A percentile compares a stretch with the other conserved stretches of the same genome.
These are phyloP conservation scores for Sciaenops ocellatus DNA, from an alignment of 2,797 vertebrate genomes.

Conservation along the genomic window DNA sequence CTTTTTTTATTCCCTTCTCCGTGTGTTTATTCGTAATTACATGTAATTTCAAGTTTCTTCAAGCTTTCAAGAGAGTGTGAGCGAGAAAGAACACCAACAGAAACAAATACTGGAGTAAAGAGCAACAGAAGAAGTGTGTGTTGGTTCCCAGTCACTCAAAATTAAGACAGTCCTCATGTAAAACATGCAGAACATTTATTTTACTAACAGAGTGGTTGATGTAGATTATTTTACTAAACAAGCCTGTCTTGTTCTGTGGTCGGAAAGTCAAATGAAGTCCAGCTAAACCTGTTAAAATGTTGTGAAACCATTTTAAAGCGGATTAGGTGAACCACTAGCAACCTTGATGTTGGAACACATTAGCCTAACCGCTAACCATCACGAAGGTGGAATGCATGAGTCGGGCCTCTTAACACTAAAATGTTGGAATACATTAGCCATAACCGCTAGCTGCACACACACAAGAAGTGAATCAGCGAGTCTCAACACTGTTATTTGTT, in stretches of 20 bases:
- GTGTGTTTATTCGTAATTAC: neutral
- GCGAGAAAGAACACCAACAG: neutral
- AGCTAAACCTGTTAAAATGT: conserved; percentile 15
- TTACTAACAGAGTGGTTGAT: conserved; percentile 7
- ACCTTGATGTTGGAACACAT: conserved; percentile 15
- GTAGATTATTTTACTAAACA: conserved; percentile 6
- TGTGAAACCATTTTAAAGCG: conserved; percentile 12
- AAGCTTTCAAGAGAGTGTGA: fast-evolving
- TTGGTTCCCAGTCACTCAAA: neutral
- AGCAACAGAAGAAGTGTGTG: neutral
- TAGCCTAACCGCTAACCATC: conserved; percentile 12
- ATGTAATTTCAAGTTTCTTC: neutral
- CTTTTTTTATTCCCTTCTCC: neutral
- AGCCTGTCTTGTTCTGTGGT: conserved; percentile 4
- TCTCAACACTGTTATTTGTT: neutral
- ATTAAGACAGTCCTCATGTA: neutral
- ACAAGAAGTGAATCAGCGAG: conserved; percentile 10
- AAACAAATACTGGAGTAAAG: neutral
- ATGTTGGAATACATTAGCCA: conserved; percentile 6
- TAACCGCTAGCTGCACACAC: neutral
- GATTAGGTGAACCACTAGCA: neutral
- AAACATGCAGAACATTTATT: conserved; percentile 7
- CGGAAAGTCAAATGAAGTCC: conserved; percentile 11
- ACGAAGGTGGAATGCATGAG: neutral
- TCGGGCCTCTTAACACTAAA: neutral